Base-by-base conservation (phyloP, 2,113 vertebrate genomes). In the Aleadryas rufinucha region DNA sequence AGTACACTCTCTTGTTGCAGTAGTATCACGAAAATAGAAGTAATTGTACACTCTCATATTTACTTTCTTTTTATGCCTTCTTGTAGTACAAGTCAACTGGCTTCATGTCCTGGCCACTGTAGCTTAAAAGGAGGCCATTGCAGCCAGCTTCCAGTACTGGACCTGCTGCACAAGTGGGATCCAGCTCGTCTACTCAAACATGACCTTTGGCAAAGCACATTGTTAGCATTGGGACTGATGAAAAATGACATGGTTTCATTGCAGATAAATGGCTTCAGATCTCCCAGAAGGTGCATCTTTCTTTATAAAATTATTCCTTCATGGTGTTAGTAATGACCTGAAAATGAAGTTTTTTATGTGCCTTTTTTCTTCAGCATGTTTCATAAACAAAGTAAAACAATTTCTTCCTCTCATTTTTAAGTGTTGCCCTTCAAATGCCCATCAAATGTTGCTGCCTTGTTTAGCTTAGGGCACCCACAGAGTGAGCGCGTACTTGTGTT, bases 91-190 rank as follows among this genome's bases (percentile, higher is more conserved):
- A 83, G 59, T 90, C 88, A 96, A 24, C 85, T 88, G 82, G 70
- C 63, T 95, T 93, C 69, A 57, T 61, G 66, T 93, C 78, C 82
- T 85, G 87, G 90, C 82, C 88, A 79, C 61, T 3, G 2, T 91
- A 93, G 70, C 72, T 94, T 88, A 72, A 84, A 83, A 94, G 61
- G 59, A 88, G 83, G 75, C 75, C 75, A 47, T 85, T 92, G 50
- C 85, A 92, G 75, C 45, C 82, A 80, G 53, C 88, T 79, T 56
- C 65, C 85, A 61, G 49, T 91, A 50, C 82, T 96, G 92, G 90
- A 90, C 82, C 90, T 93, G 71, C 94, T 93, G 66, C 82, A 83
- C 75, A 93, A 94, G 96, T 86, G 88, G 82, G 92, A 86, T 92
- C 90, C 88, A 92, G 79, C 85, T 87, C 10, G 0, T 88, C 90